Evolutionary conservation across 2,113 vertebrate genomes (phyloP), one percentile per base, ranked within the genome.

Genomic region (Hydrolagus affinis): DNA sequence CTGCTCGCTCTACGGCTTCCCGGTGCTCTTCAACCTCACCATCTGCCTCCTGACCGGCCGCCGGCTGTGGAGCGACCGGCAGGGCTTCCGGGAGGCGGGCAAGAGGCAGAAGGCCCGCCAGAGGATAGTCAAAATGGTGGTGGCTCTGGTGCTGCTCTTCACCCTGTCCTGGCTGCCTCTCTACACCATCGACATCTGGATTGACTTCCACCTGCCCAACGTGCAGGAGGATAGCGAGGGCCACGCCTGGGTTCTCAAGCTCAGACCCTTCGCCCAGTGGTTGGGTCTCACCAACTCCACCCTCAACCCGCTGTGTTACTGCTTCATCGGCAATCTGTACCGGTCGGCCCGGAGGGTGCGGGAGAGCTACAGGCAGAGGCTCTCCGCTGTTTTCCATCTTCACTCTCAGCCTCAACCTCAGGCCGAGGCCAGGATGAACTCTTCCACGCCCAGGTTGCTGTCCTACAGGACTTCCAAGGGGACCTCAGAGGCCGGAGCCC

Each of bases 221-320:
- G 85, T 85, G 2, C 86, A 87, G 11, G 86, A 76, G 1, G 76
- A 87, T 1, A 74, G 85, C 56, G 86, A 76, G 23, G 83, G 89
- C 25, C 90, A 92, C 73, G 88, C 88, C 8, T 91, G 91, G 90
- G 87, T 92, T 15, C 87, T 92, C 19, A 90, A 90, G 25, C 69
- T 87, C 8, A 87, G 91, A 86, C 90, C 91, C 2, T 92, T 92
- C 66, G 90, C 90, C 57, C 91, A 91, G 64, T 92, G 91, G 91
- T 87, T 92, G 23, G 91, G 91, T 56, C 88, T 92, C 15, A 92
- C 91, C 86, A 92, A 92, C 85, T 92, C 91, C 0, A 89, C 91
- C 8, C 89, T 92, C 28, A 92, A 92, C 66, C 91, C 91, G 0
- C 88, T 92, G 0, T 92, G 91, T 85, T 92, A 92, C 86, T 92